phyloP scores from a whole-genome alignment of 2,113 vertebrate species.

The Notarius quadriscutis region DNA sequence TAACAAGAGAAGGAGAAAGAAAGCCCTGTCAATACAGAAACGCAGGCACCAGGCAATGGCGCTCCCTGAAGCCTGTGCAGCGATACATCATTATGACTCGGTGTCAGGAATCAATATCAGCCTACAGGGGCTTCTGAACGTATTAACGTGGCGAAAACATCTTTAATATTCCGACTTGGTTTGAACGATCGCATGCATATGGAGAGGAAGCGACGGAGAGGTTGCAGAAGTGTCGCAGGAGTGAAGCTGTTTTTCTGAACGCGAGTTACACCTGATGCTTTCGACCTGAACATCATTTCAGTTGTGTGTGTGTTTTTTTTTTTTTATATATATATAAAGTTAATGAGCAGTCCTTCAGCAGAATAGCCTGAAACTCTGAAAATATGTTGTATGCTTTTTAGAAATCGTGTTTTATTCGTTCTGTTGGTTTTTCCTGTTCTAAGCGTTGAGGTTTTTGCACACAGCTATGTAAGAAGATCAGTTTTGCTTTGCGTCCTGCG shows the following conservation, averaged over 20 bases:
- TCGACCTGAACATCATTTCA: background rate
- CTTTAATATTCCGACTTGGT: constrained; percentile 45
- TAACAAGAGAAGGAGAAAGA: constrained; percentile 65
- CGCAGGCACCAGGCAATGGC: constrained; percentile 41
- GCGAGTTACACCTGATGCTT: background rate
- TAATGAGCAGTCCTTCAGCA: background rate
- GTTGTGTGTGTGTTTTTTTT: background rate
- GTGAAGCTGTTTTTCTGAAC: background rate
- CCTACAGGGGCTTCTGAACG: constrained; percentile 43
- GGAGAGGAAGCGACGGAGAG: background rate
- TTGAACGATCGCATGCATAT: background rate
- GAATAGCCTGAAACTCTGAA: background rate
- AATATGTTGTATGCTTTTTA: background rate
- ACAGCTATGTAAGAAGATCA: background rate
- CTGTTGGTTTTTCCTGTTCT: background rate
- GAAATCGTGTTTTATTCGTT: background rate
- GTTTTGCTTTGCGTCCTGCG: too few species aligned
- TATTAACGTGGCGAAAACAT: constrained; percentile 36
- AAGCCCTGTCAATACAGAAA: constrained; percentile 65
- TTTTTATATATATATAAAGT: background rate
- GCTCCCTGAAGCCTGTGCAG: constrained; percentile 62
- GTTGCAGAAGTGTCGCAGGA: background rate
- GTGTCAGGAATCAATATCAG: constrained; percentile 68
- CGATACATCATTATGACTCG: constrained; percentile 75
- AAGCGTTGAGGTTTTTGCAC: background rate